A percentile compares a stretch with the other conserved stretches of the same genome.
phyloP scores from a whole-genome alignment of 1,140 invertebrate species.

The Paraescarpia echinospica region DNA sequence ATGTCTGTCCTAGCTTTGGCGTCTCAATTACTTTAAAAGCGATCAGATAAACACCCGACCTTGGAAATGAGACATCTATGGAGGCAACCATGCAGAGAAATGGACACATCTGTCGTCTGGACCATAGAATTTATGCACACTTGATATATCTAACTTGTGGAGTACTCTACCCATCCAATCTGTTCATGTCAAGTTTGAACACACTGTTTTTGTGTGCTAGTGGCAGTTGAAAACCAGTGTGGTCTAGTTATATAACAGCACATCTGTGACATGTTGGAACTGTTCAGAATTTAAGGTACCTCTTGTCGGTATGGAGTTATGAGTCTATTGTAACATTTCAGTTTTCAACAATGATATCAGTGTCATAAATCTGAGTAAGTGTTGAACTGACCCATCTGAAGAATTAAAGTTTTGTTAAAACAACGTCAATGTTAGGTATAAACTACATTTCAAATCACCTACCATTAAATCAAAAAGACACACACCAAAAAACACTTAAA shows the following conservation, averaged over 20 bases:
- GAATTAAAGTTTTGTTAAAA: no score
- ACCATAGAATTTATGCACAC: background rate
- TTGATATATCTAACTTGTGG: background rate
- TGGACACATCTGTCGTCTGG: background rate
- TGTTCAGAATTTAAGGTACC: no score
- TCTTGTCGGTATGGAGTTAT: no score
- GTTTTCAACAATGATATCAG: no score
- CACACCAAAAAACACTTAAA: no score
- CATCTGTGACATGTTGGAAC: no score
- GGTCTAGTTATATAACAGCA: background rate
- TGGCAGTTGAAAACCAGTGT: background rate
- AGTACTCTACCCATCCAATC: background rate
- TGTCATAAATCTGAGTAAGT: no score
- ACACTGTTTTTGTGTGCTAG: background rate
- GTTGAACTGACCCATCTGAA: no score
- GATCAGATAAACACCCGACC: background rate
- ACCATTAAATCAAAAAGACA: no score
- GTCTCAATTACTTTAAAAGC: background rate
- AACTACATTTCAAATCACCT: no score
- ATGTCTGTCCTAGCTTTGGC: background rate
- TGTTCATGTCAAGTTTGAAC: background rate
- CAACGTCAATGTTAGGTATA: no score
- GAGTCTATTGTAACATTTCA: no score
- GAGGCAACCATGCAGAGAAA: background rate
- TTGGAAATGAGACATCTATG: background rate